Evolutionary conservation across 2,113 vertebrate species (phyloP).

Genomic region (Hemibagrus wyckioides): DNA sequence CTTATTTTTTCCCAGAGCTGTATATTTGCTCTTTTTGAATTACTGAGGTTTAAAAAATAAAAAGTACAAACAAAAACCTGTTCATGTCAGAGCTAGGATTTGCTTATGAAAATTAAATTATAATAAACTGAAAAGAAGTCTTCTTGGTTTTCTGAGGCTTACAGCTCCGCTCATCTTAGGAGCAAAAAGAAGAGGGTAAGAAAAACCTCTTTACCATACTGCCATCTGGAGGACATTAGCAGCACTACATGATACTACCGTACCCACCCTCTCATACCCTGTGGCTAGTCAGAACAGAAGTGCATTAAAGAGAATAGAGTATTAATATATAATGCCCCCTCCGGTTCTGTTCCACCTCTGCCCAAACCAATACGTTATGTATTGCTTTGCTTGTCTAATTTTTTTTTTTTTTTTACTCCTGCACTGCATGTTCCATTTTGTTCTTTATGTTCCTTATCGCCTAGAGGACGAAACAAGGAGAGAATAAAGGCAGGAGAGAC

Average conservation of each 20-base stretch:
- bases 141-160: background rate
- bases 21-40: background rate
- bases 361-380: slow-evolving; percentile 39
- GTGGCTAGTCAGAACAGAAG: background rate
- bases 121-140: background rate
- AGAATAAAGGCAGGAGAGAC: slow-evolving; percentile 13
- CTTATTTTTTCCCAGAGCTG: too few relatives aligned
- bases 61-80: too few relatives aligned
- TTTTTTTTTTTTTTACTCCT: slow-evolving; percentile 6
- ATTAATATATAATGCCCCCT: slow-evolving; percentile 50
- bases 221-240: slow-evolving; percentile 16
- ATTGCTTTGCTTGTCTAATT: slow-evolving; percentile 31
- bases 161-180: background rate
- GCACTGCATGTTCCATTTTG: slow-evolving; percentile 33
- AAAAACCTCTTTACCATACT: slow-evolving; percentile 16
- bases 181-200: background rate
- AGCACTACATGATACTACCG: background rate
- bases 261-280: background rate
- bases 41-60: background rate
- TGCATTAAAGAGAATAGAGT: slow-evolving; percentile 46
- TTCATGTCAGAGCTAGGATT: background rate
- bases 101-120: background rate
- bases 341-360: slow-evolving; percentile 18
- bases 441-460: slow-evolving; percentile 36
- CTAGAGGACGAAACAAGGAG: slow-evolving; percentile 35